A percentile compares a stretch with the other conserved stretches of the same genome.
Evolutionary conservation across 2,797 vertebrate species (phyloP).

Genomic region (Linurgus olivaceus): DNA sequence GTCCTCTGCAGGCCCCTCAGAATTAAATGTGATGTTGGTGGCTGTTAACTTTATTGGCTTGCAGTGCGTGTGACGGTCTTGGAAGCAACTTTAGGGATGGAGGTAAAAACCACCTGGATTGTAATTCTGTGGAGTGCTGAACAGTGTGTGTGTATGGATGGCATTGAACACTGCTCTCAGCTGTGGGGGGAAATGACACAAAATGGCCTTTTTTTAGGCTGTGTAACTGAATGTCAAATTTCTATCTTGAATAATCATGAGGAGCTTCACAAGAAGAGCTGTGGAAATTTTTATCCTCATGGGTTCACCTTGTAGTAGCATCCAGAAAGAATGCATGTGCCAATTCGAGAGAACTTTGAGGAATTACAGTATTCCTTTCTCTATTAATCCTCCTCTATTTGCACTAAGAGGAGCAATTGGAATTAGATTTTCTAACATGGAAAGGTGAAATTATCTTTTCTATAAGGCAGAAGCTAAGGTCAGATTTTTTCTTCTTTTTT

Average conservation of each 20-base stretch:
- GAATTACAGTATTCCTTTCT: not conserved
- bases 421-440: not conserved
- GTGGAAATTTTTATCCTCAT: not conserved
- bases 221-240: not conserved
- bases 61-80: accelerated
- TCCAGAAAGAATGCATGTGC: not conserved
- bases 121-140: not conserved
- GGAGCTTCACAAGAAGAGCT: not conserved
- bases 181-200: not conserved
- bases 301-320: not conserved
- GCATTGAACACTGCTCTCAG: accelerated
- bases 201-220: not conserved
- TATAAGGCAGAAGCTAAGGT: not conserved
- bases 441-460: not conserved
- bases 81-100: not conserved
- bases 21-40: not conserved
- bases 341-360: not conserved
- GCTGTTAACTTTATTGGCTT: not conserved
- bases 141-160: accelerated
- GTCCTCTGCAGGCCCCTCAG: not conserved
- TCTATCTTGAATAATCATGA: not conserved
- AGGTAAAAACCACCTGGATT: not conserved
- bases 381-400: not conserved
- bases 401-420: not conserved
- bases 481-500: not conserved